A percentile compares a stretch with the other conserved stretches of the same genome.
Conservation (phyloP, 2,888 invertebrate genomes). For the Abrostola tripartita region DNA sequence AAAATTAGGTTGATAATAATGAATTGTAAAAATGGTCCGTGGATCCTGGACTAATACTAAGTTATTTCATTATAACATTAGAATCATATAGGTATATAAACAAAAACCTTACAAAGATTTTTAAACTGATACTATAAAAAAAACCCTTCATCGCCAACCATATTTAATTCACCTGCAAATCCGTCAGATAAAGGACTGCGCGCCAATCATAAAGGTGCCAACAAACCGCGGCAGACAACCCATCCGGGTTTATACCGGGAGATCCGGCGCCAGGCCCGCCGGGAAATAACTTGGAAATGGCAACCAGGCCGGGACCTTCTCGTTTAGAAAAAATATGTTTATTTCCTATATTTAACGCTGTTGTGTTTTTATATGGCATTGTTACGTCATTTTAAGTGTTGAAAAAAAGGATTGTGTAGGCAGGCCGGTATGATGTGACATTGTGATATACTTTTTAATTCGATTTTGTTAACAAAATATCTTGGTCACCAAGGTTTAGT, state of each 20-base stretch:
- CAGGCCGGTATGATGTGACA: not conserved
- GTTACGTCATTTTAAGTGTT: slow-evolving; percentile 14
- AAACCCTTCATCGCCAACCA: slow-evolving; percentile 1
- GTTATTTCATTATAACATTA: too few relatives aligned
- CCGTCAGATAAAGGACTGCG: slow-evolving; percentile 17
- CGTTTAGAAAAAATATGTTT: slow-evolving; percentile 22
- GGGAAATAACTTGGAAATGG: slow-evolving; percentile 50
- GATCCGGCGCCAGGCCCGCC: slow-evolving; percentile 37
- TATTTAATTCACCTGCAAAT: slow-evolving; percentile 24
- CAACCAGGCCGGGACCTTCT: slow-evolving; percentile 18
- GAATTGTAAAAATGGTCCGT: too few relatives aligned
- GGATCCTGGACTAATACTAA: too few relatives aligned
- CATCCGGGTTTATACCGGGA: slow-evolving; percentile 39
- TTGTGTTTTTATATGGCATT: slow-evolving; percentile 26
- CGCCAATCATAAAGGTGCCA: slow-evolving; percentile 42
- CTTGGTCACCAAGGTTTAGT: too few relatives aligned
- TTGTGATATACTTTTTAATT: too few relatives aligned
- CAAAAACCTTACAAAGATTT: not conserved
- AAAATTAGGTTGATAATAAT: too few relatives aligned
- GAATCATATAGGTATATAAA: too few relatives aligned
- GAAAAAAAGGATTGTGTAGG: slow-evolving; percentile 11
- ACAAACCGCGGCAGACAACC: slow-evolving; percentile 22
- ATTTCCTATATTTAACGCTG: slow-evolving; percentile 24
- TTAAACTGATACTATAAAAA: too few relatives aligned
- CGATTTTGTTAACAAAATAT: too few relatives aligned